Conservation (phyloP, 2,797 vertebrate genomes). For the Falco novaeseelandiae region DNA sequence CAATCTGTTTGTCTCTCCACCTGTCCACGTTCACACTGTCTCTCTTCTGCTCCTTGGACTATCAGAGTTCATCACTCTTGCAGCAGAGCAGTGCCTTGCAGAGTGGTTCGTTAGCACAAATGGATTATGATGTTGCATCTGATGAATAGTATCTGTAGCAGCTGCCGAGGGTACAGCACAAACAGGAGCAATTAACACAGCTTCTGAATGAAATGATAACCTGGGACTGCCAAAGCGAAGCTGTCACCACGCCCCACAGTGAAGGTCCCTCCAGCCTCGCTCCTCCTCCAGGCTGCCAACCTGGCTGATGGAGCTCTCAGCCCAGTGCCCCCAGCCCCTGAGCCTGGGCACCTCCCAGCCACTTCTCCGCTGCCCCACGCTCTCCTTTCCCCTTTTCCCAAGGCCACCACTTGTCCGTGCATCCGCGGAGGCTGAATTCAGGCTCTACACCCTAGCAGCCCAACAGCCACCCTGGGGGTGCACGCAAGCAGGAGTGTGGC, state of each 20-base stretch:
- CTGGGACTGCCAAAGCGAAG: not conserved
- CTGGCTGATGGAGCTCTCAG: too few species aligned
- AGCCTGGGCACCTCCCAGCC: not conserved
- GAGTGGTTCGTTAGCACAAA: not conserved
- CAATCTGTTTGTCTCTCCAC: not conserved
- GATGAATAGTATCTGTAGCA: not conserved
- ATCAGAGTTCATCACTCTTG: rapidly evolving
- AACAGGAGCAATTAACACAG: not conserved
- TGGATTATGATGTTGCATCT: not conserved
- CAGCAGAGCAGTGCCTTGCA: not conserved
- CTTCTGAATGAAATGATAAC: not conserved
- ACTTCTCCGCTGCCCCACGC: rapidly evolving
- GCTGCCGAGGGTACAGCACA: not conserved
- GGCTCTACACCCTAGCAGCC: not conserved
- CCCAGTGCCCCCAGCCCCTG: not conserved
- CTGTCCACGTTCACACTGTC: rapidly evolving
- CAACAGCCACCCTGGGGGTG: rapidly evolving
- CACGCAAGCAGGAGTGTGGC: rapidly evolving
- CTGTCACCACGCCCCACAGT: rapidly evolving
- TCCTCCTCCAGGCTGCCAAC: not conserved
- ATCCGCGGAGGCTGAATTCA: not conserved
- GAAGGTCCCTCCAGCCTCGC: not conserved
- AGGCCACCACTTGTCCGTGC: rapidly evolving
- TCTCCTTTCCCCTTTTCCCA: not conserved
- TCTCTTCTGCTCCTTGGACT: not conserved